phyloP scores from a whole-genome alignment of 2,113 vertebrate genomes.

The Zosterops pallidus region DNA sequence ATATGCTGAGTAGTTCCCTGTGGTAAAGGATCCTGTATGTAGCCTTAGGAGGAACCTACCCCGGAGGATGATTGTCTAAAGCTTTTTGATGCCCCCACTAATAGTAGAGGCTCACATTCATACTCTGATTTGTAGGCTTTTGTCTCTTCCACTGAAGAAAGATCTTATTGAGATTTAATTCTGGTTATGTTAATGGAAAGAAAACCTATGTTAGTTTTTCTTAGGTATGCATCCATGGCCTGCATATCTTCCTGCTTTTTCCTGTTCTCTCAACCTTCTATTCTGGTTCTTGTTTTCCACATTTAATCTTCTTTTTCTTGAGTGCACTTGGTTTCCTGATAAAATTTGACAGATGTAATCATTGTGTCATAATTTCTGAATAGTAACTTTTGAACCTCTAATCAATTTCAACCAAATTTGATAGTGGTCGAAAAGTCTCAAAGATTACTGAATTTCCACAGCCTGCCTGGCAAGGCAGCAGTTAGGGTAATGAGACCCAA shows the following conservation, averaged over 20 bases:
- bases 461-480: background rate
- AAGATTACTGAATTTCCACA: background rate
- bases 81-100: background rate
- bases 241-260: background rate
- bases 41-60: background rate
- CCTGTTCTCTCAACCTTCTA: background rate
- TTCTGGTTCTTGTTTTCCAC: background rate
- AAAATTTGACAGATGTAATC: background rate
- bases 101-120: background rate
- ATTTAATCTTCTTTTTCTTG: background rate
- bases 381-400: background rate
- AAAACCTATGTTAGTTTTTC: background rate
- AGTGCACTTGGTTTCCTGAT: background rate
- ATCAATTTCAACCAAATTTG: background rate
- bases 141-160: background rate
- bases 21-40: background rate
- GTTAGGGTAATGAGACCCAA: background rate
- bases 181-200: background rate
- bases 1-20: background rate
- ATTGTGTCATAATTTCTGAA: background rate
- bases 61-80: background rate
- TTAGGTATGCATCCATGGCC: background rate
- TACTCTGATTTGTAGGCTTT: background rate
- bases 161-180: background rate
- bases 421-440: background rate